Percentiles rank a stretch among this genome's conserved stretches.
These are phyloP conservation scores for Probosciger aterrimus DNA, from an alignment of 2,113 vertebrate genomes.

Conservation along the genomic window DNA sequence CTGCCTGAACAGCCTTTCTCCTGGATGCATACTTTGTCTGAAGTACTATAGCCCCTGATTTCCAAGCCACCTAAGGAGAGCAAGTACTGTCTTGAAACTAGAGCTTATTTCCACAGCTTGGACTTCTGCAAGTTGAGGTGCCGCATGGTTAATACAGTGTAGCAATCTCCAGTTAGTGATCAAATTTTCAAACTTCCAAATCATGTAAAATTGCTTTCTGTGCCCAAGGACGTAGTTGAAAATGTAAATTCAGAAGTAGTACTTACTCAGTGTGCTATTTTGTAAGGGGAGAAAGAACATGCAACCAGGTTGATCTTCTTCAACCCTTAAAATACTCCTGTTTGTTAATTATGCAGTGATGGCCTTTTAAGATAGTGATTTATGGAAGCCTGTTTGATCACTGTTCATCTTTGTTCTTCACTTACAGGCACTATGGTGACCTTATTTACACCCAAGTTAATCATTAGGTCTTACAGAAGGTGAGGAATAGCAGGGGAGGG, in stretches of 20 bases:
- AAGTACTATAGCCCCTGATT: background rate
- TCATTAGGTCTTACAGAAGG: background rate
- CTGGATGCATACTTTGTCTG: background rate
- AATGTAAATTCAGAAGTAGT: background rate
- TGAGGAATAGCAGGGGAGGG: background rate
- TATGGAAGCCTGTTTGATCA: background rate
- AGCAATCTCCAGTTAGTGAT: background rate
- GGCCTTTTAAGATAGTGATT: background rate
- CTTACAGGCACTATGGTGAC: background rate
- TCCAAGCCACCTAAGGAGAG: background rate
- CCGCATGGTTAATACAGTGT: background rate
- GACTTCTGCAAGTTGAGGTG: background rate
- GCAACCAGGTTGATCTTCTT: background rate
- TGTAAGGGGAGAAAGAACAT: background rate
- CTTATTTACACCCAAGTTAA: constrained; percentile 20
- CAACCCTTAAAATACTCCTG: background rate
- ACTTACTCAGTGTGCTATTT: rapidly evolving
- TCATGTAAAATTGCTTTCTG: background rate
- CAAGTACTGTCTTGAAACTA: background rate
- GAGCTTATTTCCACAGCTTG: background rate
- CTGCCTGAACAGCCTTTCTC: background rate
- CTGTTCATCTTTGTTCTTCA: background rate
- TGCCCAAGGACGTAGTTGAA: background rate
- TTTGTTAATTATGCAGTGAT: background rate
- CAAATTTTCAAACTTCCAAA: background rate